Conservation (phyloP, 2,888 invertebrate genomes). For the Scaeva pyrastri region DNA sequence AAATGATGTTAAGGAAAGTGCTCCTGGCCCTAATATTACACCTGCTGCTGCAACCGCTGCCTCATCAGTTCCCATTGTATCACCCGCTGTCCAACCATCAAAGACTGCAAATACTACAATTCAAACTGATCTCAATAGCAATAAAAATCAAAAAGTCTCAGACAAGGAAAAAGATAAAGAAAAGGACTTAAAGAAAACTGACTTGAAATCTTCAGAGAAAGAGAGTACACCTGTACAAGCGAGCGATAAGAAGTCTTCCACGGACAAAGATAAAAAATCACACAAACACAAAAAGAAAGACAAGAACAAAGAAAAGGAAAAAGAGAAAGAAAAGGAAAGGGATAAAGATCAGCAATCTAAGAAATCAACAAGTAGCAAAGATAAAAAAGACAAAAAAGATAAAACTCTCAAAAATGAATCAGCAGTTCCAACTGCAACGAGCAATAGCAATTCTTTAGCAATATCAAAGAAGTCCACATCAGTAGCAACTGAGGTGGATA, state of each 20-base stretch:
- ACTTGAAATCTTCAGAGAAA: slow-evolving; percentile 70
- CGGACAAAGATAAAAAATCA: slow-evolving; percentile 85
- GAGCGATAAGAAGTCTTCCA: slow-evolving; percentile 49
- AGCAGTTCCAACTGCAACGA: slow-evolving; percentile 51
- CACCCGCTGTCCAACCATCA: slow-evolving; percentile 16
- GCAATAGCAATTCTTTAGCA: slow-evolving; percentile 47
- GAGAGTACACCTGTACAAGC: slow-evolving; percentile 62
- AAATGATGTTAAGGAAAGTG: slow-evolving; percentile 43
- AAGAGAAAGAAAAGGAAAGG: slow-evolving; percentile 87
- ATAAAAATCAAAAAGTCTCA: slow-evolving; percentile 67
- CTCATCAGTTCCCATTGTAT: slow-evolving; percentile 41
- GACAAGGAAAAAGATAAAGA: slow-evolving; percentile 78
- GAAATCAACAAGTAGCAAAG: slow-evolving; percentile 62
- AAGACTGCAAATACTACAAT: slow-evolving; percentile 45
- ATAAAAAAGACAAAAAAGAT: slow-evolving; percentile 76
- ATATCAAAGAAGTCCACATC: slow-evolving; percentile 72
- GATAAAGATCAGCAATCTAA: slow-evolving; percentile 82
- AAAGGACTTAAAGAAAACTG: slow-evolving; percentile 77
- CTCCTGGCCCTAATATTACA: slow-evolving; percentile 28
- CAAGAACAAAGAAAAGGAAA: slow-evolving; percentile 88
- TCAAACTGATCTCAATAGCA: slow-evolving; percentile 69
- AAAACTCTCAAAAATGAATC: slow-evolving; percentile 75
- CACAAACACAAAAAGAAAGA: slow-evolving; percentile 88
- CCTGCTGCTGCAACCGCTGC: slow-evolving; percentile 61
- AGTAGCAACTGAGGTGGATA: slow-evolving; percentile 30